Base-by-base conservation (phyloP, 2,113 vertebrate species). In the Macrotis lagotis region DNA sequence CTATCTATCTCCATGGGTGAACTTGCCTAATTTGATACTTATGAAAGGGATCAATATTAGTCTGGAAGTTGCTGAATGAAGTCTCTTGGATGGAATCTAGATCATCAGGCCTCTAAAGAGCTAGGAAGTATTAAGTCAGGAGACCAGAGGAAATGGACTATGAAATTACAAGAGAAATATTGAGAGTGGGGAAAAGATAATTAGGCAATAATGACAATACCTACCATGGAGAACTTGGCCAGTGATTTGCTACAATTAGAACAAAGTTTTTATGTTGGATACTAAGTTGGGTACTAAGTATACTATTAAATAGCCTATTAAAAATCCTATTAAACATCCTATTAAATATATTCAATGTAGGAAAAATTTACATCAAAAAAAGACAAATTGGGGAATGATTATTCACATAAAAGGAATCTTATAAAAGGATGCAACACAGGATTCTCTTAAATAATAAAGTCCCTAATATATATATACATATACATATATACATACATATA, bases 401-500 rank as follows among this genome's bases (percentile, higher is more conserved):
- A 66, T 55, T 89, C 59, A 50, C 66, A 31, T 95, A 50, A 48
- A 74, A 49, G 51, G 48, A 48, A 66, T 91, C 44, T 48, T 66
- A 49, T 48, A 88, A 89, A 48, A 94, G 12, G 28, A 92, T 96
- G 47, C 51, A 92, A 8, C 51, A 94, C 51, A 48, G 24, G 53
- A 93, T 51, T 83, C 51, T 83, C 92, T 74, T 93, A 90, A 89
- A 10, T 90, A 55, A 53, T 26, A 50, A 89, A 52, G 8, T 51
- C 51, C 59, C n/a, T 44, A 89, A 26, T 51, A 88, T 31, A n/a
- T n/a, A n/a, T n/a, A n/a, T n/a, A n/a, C n/a, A n/a, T n/a, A n/a
- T n/a, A n/a, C n/a, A n/a, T n/a, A n/a, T n/a, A n/a, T n/a, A n/a
- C n/a, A n/a, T n/a, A n/a, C n/a, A n/a, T n/a, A n/a, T n/a, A n/a